These are phyloP conservation scores for Sardinella longiceps DNA, from an alignment of 2,797 vertebrate genomes.

Conservation along the genomic window DNA sequence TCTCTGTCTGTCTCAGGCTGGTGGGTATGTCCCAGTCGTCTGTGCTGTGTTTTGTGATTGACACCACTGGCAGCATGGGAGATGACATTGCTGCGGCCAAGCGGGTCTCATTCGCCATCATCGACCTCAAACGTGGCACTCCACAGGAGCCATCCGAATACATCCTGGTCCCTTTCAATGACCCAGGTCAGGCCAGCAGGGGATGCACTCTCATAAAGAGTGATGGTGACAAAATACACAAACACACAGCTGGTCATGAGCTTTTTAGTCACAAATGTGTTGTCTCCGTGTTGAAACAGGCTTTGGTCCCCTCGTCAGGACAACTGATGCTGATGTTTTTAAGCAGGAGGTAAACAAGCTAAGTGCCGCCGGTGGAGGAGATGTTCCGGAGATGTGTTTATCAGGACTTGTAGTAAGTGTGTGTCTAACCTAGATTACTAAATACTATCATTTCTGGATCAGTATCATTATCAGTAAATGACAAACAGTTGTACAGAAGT, in stretches of 20 bases:
- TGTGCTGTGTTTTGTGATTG: constrained; percentile 72
- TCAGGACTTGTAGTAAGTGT: constrained; percentile 68
- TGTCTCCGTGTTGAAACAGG: constrained; percentile 38
- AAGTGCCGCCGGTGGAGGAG: constrained; percentile 60
- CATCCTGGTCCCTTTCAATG: constrained; percentile 74
- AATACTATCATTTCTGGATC: not conserved
- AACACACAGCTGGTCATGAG: not conserved
- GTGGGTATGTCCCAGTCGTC: constrained; percentile 67
- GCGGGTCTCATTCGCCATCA: constrained; percentile 61
- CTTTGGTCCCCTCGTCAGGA: constrained; percentile 65
- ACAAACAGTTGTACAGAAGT: no score
- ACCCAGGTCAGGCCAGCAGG: constrained; percentile 58
- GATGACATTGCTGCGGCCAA: constrained; percentile 63
- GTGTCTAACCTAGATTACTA: not conserved
- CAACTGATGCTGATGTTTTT: constrained; percentile 63
- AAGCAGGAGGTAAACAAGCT: constrained; percentile 62
- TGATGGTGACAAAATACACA: not conserved
- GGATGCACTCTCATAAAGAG: not conserved
- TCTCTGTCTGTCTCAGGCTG: constrained; percentile 60
- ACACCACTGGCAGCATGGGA: constrained; percentile 71
- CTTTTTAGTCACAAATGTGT: not conserved
- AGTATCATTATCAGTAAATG: no score
- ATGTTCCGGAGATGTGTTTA: constrained; percentile 63
- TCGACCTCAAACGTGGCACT: constrained; percentile 64
- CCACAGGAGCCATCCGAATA: constrained; percentile 67